phyloP scores from a whole-genome alignment of 1,140 invertebrate species.

The Drosophila baimaii region DNA sequence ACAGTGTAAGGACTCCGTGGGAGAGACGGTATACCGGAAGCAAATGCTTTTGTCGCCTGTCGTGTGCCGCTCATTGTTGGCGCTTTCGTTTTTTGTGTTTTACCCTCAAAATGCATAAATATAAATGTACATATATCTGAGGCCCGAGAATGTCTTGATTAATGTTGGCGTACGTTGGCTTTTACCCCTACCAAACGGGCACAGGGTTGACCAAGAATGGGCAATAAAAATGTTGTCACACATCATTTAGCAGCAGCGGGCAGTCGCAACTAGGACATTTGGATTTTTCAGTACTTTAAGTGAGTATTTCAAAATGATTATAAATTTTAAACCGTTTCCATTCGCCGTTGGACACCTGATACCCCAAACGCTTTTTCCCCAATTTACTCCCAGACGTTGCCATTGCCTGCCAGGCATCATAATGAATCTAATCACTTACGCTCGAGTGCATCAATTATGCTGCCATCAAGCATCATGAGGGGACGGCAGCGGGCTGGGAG shows the following conservation, averaged over 20 bases:
- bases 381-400: conserved; percentile 35
- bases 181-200: conserved; percentile 54
- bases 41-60: conserved; percentile 77
- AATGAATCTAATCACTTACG: conserved; percentile 85
- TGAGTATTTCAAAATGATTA: conserved; percentile 31
- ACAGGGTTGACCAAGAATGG: conserved; percentile 10
- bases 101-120: conserved; percentile 77
- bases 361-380: conserved; percentile 16
- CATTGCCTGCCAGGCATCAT: conserved; percentile 74
- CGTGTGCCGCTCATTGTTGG: conserved; percentile 71
- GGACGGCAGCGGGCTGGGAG: conserved; percentile 19
- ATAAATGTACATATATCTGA: conserved; percentile 53
- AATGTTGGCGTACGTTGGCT: conserved; percentile 80
- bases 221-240: conserved; percentile 81
- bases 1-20: conserved; percentile 1
- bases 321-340: conserved; percentile 52
- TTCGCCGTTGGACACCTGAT: conserved; percentile 59
- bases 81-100: conserved; percentile 55
- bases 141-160: conserved; percentile 73
- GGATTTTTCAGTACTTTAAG: conserved; percentile 1
- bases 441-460: conserved; percentile 84
- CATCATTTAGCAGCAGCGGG: conserved; percentile 66
- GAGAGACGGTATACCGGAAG: conserved; percentile 73
- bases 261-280: conserved; percentile 4
- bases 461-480: conserved; percentile 74